A percentile compares a stretch with the other conserved stretches of the same genome.
Conservation (phyloP, 2,113 vertebrate species). For the Chaenogobius annularis region DNA sequence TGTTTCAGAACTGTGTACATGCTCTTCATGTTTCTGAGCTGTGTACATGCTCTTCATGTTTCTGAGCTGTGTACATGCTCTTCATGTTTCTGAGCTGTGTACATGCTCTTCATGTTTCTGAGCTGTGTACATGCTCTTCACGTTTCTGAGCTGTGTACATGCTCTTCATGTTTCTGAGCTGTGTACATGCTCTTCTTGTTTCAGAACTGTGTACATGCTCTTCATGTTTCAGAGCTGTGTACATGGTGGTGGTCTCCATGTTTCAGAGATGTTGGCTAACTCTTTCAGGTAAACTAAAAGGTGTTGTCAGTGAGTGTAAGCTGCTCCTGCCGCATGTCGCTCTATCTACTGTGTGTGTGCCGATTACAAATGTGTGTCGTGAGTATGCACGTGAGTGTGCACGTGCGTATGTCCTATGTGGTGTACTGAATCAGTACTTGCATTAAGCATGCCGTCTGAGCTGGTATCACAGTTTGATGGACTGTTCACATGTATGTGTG, state of each 20-base stretch:
- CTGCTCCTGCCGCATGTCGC: conserved; percentile 51
- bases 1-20: no score
- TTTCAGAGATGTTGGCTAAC: conserved; percentile 19
- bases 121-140: no score
- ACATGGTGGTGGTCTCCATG: conserved; percentile 3
- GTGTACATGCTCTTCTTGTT: no score
- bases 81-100: no score
- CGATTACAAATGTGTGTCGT: conserved; percentile 39
- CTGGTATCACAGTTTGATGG: conserved; percentile 71
- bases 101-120: no score
- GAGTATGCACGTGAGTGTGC: conserved; percentile 63
- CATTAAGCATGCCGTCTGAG: conserved; percentile 75
- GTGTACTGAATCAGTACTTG: conserved; percentile 82
- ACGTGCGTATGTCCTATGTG: conserved; percentile 62
- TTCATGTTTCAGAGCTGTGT: no score
- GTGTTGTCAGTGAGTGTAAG: conserved; percentile 19
- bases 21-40: no score
- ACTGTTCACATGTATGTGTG: conserved; percentile 65
- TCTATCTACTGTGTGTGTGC: conserved; percentile 21
- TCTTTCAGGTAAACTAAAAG: conserved; percentile 55
- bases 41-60: no score
- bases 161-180: no score
- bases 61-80: no score
- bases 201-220: no score
- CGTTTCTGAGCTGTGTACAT: no score